Evolutionary conservation across 2,113 vertebrate genomes (phyloP), one percentile per base, ranked within the genome.

Genomic region (Crotalus tigris): DNA sequence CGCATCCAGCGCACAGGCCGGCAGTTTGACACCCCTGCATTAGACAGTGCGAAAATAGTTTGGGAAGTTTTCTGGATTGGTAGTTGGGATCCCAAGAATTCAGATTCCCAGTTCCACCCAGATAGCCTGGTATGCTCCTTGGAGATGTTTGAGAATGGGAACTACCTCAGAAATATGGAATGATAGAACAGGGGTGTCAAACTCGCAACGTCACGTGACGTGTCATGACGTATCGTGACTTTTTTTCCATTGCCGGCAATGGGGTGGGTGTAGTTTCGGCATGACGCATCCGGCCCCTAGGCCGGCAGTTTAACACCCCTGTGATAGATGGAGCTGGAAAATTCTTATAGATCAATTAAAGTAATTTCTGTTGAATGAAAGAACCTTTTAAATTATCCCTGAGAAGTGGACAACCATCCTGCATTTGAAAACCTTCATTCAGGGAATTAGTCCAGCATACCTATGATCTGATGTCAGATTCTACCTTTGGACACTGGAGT

Each of bases 131-230:
- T 75, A 75, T 75, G 64, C 13, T 6, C 13, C 15, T 15, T 75
- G 64, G 29, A 75, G n/a, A 33, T 69, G 4, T 69, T 69, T 69
- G 64, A 69, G 12, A 12, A 69, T 17, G 13, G n/a, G 64, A 75
- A 75, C 13, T 33, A 33, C 64, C 29, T 75, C 1, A 2, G 13
- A 33, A 75, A 33, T 33, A 75, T 75, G n/a, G n/a, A 33, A 75
- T 75, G 29, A 75, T 5, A 51, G 49, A 51, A 51, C 49, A 51
- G 49, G 49, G 49, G 49, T 51, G 49, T 51, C 49, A 51, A 51
- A 9, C 8, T 51, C 8, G 1, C 49, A 51, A 9, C 1, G 1
- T 51, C 49, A 51, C 9, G 1, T 1, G 49, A 51, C 0, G 8
- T 9, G 49, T 51, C 1, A 1, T 9, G 49, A 51, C 8, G 8